Percentiles rank a stretch among this genome's conserved stretches.
These are phyloP conservation scores for Pterostichus niger DNA, from an alignment of 2,888 invertebrate genomes.

Conservation along the genomic window DNA sequence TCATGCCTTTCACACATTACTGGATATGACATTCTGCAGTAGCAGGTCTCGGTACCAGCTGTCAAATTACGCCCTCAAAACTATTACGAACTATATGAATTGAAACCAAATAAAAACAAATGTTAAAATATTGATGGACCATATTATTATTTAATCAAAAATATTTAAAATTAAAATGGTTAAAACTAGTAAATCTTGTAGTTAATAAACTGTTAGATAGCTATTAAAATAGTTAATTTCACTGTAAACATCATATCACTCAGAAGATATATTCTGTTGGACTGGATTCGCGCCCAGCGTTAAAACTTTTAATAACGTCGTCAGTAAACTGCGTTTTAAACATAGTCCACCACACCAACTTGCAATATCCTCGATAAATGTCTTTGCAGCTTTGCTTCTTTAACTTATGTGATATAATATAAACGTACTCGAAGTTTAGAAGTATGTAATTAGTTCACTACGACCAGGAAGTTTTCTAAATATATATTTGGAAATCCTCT, in stretches of 20 bases:
- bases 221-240: constrained; percentile 36
- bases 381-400: not conserved
- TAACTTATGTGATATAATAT: not conserved
- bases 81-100: no score
- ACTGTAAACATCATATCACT: constrained; percentile 24
- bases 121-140: no score
- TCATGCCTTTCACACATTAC: no score
- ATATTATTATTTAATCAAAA: no score
- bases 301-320: constrained; percentile 48
- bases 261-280: constrained; percentile 1
- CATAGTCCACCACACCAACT: not conserved
- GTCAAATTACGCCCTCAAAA: no score
- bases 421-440: not conserved
- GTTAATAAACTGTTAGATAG: constrained; percentile 34
- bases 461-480: not conserved
- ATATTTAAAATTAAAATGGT: no score
- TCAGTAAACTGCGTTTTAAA: constrained; percentile 1
- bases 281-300: constrained; percentile 35
- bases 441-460: not conserved
- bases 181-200: no score
- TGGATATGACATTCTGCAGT: no score
- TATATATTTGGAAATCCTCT: not conserved
- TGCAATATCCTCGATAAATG: constrained; percentile 11
- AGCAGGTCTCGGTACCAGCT: no score
- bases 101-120: no score